A percentile compares a stretch with the other conserved stretches of the same genome.
phyloP scores from a whole-genome alignment of 1,140 invertebrate species.

The Atta texana region DNA sequence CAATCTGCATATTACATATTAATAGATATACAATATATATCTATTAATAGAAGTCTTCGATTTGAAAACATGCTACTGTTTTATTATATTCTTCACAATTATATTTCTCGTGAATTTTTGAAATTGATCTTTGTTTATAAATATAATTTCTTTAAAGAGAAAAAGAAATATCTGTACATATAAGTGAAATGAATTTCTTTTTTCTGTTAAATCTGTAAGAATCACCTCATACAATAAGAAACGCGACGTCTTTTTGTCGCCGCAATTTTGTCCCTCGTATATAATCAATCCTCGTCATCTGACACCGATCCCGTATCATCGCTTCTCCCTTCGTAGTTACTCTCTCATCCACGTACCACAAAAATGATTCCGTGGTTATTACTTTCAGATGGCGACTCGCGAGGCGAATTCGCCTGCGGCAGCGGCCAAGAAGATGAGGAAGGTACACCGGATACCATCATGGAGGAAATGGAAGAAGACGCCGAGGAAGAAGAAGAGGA shows the following conservation, averaged over 20 bases:
- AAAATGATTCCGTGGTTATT: constrained; percentile 53
- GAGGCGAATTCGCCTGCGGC: constrained; percentile 84
- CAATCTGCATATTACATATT: not conserved
- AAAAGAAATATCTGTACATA: not conserved
- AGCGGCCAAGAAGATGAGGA: constrained; percentile 85
- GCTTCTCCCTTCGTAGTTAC: constrained; percentile 21
- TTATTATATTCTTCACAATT: not conserved
- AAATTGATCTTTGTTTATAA: not conserved
- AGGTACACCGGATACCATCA: constrained; percentile 78
- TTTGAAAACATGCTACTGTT: not conserved
- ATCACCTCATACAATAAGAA: constrained; percentile 45
- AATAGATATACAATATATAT: not conserved
- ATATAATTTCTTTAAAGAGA: not conserved
- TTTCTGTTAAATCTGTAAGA: constrained; percentile 26
- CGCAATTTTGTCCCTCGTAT: constrained; percentile 69
- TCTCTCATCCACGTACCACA: constrained; percentile 9
- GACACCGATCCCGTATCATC: constrained; percentile 68
- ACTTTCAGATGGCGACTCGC: constrained; percentile 83
- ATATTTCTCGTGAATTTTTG: too few species aligned
- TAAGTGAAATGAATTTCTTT: not conserved
- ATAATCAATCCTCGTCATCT: constrained; percentile 76
- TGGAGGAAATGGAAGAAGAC: constrained; percentile 83
- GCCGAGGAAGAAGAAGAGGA: constrained; percentile 82
- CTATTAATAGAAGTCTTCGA: not conserved
- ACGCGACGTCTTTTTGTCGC: constrained; percentile 39